Base-by-base conservation (phyloP, 2,888 invertebrate species). In the Pseudococcus jackbeardsleyi region DNA sequence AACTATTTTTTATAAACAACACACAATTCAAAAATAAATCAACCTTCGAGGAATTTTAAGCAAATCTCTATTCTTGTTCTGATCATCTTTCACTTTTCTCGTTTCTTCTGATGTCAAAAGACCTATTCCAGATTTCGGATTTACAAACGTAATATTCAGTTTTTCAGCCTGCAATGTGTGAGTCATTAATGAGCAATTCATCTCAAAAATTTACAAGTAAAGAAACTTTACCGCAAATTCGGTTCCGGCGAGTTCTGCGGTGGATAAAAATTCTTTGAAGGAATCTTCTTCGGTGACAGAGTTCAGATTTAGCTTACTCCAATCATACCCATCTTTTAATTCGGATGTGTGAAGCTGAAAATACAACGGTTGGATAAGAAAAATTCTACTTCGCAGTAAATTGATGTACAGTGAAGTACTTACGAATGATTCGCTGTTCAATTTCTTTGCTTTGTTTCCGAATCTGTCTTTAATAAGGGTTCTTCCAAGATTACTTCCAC, bases 261-360 rank as follows among this genome's bases (percentile, higher is more conserved):
- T 99, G 0, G 97, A 95, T 5, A 99, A 93, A 91, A 99, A 99
- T 91, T 99, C 99, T 92, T 99, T 97, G 89, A 99, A 95, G 0
- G 97, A 96, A n/a, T 96, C 97, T 91, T 98, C 97, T 90, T 99
- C 98, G 0, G 98, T 99, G 0, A 98, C 96, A 0, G 98, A 98
- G 91, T 96, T 95, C 0, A 98, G 93, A 92, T 98, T 98, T 0
- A 98, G 92, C 11, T 97, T 93, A 59, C 96, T 96, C 97, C 97
- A 98, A 89, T 98, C 96, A 90, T 95, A 96, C 5, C 97, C 98
- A 92, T 98, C 98, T 90, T 96, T 94, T 1, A 98, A 92, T 91
- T 98, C 97, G 33, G 96, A 95, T 4, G 96, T 97, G 90, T 98
- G 97, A 7, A 97, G 92, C 96, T 93, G 90, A 33, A 84, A 68